A percentile compares a stretch with the other conserved stretches of the same genome.
These are phyloP conservation scores for Aporrectodea caliginosa DNA, from an alignment of 1,140 invertebrate species.

Conservation along the genomic window DNA sequence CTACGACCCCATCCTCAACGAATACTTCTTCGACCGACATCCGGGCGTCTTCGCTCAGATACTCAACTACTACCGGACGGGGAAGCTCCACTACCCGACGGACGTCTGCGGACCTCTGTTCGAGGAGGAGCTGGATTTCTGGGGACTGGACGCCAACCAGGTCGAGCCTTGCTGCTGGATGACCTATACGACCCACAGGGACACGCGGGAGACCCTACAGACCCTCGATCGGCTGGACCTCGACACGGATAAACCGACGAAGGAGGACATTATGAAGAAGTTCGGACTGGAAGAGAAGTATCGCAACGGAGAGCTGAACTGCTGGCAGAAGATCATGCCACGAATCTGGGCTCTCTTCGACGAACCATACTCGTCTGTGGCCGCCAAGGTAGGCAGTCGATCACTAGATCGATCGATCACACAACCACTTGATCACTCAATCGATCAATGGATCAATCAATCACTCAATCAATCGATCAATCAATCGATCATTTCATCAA, in stretches of 20 bases:
- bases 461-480: neutral
- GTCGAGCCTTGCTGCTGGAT: slow-evolving; percentile 97
- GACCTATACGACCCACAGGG: slow-evolving; percentile 92
- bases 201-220: slow-evolving; percentile 63
- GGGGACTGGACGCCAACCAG: slow-evolving; percentile 52
- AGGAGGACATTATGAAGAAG: slow-evolving; percentile 32
- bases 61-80: slow-evolving; percentile 86
- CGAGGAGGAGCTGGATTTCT: slow-evolving; percentile 37
- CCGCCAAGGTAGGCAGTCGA: slow-evolving; percentile 42
- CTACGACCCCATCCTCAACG: slow-evolving; percentile 92
- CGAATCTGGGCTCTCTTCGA: slow-evolving; percentile 62
- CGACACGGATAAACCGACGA: slow-evolving; percentile 31
- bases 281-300: slow-evolving; percentile 32
- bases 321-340: slow-evolving; percentile 32
- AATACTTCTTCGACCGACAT: slow-evolving; percentile 98
- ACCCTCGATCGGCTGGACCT: slow-evolving; percentile 35
- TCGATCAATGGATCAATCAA: neutral
- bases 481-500: neutral
- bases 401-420: neutral
- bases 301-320: slow-evolving; percentile 19
- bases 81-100: slow-evolving; percentile 95
- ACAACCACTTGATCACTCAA: neutral
- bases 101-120: slow-evolving; percentile 87
- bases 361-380: slow-evolving; percentile 35
- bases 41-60: slow-evolving; percentile 94